phyloP scores from a whole-genome alignment of 2,797 vertebrate genomes.

The Eulemur coronatus region DNA sequence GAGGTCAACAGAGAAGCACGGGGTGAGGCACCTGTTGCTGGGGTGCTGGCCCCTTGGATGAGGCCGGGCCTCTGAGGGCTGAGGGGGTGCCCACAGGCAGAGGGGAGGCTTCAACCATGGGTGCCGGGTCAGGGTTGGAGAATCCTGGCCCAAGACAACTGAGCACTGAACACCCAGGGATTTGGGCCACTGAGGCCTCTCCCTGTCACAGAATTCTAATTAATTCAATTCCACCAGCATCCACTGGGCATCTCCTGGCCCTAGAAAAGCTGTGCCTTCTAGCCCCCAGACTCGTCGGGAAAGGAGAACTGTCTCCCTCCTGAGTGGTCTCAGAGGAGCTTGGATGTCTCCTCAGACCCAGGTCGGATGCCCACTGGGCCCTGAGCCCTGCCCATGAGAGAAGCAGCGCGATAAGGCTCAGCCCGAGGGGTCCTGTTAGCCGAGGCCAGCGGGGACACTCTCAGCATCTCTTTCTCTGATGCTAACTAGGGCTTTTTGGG shows the following conservation, averaged over 20 bases:
- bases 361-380: background rate
- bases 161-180: background rate
- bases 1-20: background rate
- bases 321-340: background rate
- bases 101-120: background rate
- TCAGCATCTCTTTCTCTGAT: background rate
- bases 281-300: background rate
- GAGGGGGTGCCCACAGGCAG: accelerated
- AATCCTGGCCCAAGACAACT: no score
- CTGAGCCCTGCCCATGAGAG: accelerated
- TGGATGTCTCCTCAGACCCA: background rate
- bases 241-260: accelerated
- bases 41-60: background rate
- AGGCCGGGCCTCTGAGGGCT: background rate
- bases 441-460: accelerated
- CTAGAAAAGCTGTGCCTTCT: background rate
- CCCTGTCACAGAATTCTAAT: background rate
- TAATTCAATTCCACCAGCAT: background rate
- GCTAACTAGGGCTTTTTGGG: accelerated
- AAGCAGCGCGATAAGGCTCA: accelerated
- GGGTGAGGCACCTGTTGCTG: background rate
- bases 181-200: background rate
- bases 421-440: background rate
- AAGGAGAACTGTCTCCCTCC: background rate
- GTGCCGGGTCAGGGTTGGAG: background rate